Evolutionary conservation across 2,888 invertebrate species (phyloP).

Genomic region (Lasioglossum marginatum): DNA sequence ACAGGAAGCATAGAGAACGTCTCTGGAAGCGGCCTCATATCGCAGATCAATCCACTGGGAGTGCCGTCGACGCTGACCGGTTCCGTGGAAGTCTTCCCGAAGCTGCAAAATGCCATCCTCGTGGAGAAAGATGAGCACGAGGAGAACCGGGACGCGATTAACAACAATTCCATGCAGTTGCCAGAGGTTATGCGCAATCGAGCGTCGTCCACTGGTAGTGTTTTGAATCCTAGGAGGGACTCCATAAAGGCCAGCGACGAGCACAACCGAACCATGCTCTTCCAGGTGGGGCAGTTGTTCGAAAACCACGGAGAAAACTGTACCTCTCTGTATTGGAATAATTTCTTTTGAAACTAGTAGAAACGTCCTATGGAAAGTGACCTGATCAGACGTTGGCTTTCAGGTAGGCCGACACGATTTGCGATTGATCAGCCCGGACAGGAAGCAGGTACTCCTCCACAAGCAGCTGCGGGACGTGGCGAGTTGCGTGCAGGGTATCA

Average conservation of each 20-base stretch:
- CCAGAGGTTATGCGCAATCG: conserved; percentile 84
- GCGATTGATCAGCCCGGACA: conserved; percentile 95
- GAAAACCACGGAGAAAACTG: background rate
- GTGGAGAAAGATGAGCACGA: conserved; percentile 71
- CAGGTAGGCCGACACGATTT: conserved; percentile 94
- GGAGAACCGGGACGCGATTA: conserved; percentile 66
- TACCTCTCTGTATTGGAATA: too few relatives aligned
- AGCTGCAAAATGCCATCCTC: conserved; percentile 59
- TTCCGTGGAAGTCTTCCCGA: conserved; percentile 79
- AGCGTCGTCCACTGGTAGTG: conserved; percentile 85
- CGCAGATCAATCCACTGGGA: conserved; percentile 79
- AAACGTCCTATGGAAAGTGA: background rate
- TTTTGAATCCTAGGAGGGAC: conserved; percentile 78
- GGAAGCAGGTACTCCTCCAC: conserved; percentile 95
- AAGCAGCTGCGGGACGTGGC: conserved; percentile 95
- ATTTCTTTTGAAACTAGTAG: background rate
- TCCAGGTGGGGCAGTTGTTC: conserved; percentile 87
- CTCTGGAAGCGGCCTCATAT: conserved; percentile 80
- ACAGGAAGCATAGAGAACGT: conserved; percentile 80
- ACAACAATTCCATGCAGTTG: conserved; percentile 72
- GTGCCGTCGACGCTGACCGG: conserved; percentile 73
- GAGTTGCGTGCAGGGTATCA: conserved; percentile 93
- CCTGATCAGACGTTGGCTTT: conserved; percentile 53
- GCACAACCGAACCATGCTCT: conserved; percentile 97
- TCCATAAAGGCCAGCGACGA: conserved; percentile 85